A percentile compares a stretch with the other conserved stretches of the same genome.
These are phyloP conservation scores for Cuniculus paca DNA, from an alignment of 2,797 vertebrate genomes.

Conservation along the genomic window DNA sequence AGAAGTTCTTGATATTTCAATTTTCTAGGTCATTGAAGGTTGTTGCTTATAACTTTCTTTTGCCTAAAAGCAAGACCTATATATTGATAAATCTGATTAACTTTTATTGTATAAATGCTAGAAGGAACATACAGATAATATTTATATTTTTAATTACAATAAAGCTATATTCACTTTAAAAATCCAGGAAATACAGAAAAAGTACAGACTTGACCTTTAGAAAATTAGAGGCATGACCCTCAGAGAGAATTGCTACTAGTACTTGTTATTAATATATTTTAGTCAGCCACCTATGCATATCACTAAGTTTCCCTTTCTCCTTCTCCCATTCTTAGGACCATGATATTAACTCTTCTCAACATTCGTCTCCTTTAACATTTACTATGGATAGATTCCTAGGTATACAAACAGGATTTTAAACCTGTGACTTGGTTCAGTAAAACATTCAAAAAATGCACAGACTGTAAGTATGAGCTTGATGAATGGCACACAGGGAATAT, in stretches of 20 bases:
- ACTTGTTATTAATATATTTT: background rate
- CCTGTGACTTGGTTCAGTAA: background rate
- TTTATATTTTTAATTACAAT: background rate
- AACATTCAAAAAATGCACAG: background rate
- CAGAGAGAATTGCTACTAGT: background rate
- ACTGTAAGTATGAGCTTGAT: background rate
- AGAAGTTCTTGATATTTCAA: background rate
- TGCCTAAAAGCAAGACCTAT: background rate
- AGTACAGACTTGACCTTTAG: background rate
- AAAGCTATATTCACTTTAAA: conserved; percentile 1
- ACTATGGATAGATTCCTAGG: background rate
- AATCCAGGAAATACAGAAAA: conserved; percentile 38
- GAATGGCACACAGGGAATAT: background rate
- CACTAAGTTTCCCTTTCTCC: background rate
- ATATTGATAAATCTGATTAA: conserved; percentile 5
- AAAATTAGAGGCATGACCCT: background rate
- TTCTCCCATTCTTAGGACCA: background rate
- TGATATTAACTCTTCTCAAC: background rate
- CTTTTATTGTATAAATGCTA: conserved; percentile 46
- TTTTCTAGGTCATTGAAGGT: background rate
- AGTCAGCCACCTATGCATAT: background rate
- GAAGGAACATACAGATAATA: background rate
- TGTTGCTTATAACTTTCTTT: background rate
- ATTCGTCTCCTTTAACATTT: background rate
- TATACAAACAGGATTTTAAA: background rate